Evolutionary conservation across 1,140 invertebrate genomes (phyloP), one percentile per base, ranked within the genome.

Genomic region (Drosophila busckii): DNA sequence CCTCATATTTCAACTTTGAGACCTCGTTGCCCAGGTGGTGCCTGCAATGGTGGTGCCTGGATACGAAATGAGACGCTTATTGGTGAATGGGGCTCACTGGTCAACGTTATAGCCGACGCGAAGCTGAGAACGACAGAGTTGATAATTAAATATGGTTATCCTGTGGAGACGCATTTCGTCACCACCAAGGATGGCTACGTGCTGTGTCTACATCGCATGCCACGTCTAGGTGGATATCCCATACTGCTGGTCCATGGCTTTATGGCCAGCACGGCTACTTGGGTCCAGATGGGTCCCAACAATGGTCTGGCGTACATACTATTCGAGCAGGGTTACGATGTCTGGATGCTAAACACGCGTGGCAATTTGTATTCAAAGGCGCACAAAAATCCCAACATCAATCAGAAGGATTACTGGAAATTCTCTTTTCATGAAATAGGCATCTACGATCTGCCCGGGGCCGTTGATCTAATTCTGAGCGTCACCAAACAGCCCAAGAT

Each of bases 391-490:
- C 35, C 87, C 1, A 31, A 88, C 52, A 84, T 89, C 0, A 61
- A 73, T 9, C 48, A 70, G 1, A 13, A 22, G 3, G 20, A 70
- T 2, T 89, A 80, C 38, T 89, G 87, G 86, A 45, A 70, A 15
- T 88, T 84, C 37, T 93, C 92, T 50, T 94, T 88, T 87, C 91
- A 94, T 70, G 92, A 94, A 82, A 93, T 94, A 85, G 92, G 91
- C 2, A 53, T 85, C 1, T 91, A 90, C 58, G 93, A 95, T 85
- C 49, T 94, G 16, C 92, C 93, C 8, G 90, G 92, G 0, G 89
- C 90, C 65, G 89, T 95, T 12, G 89, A 93, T 60, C 90, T 90
- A 59, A 89, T 93, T 4, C 56, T 93, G 4, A 54, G 84, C 0
- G 45, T 45, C 3, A 93, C 93, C 0, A 71, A 34, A 1, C 23